These are phyloP conservation scores for Neoarius graeffei DNA, from an alignment of 2,113 vertebrate genomes.

Conservation along the genomic window DNA sequence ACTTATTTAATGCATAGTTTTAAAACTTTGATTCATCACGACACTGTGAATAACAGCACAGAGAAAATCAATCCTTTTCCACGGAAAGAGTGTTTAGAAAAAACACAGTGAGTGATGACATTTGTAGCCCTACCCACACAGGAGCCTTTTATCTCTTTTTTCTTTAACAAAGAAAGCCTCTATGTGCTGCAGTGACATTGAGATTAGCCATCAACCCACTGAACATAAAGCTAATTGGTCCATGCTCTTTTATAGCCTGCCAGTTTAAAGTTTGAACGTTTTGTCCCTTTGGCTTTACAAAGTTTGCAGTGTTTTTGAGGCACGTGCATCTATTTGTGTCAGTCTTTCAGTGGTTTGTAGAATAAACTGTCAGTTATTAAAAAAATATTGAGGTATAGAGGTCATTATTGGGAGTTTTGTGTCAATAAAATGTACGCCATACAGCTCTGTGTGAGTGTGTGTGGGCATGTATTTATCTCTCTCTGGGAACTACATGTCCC, in stretches of 20 bases:
- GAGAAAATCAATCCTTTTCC: slow-evolving; percentile 24
- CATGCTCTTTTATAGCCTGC: neutral
- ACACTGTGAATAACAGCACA: slow-evolving; percentile 61
- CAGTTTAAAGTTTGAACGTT: slow-evolving; percentile 42
- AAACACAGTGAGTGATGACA: slow-evolving; percentile 53
- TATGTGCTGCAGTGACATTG: slow-evolving; percentile 36
- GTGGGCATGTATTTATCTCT: neutral
- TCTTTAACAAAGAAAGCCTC: slow-evolving; percentile 55
- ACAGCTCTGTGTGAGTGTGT: slow-evolving; percentile 16
- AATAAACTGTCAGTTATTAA: slow-evolving; percentile 40
- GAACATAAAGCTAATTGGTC: slow-evolving; percentile 5
- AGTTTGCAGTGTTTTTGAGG: slow-evolving; percentile 1
- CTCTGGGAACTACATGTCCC: neutral
- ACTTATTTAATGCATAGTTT: slow-evolving; percentile 32
- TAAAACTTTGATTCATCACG: slow-evolving; percentile 63
- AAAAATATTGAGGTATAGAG: slow-evolving; percentile 31
- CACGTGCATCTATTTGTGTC: neutral
- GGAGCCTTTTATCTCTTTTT: slow-evolving; percentile 48
- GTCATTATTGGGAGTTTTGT: slow-evolving; percentile 17
- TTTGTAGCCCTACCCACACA: slow-evolving; percentile 51
- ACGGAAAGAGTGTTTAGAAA: slow-evolving; percentile 54
- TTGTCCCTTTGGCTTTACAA: slow-evolving; percentile 13
- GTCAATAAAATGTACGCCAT: slow-evolving; percentile 36
- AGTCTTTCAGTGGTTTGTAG: neutral
- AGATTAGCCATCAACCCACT: slow-evolving; percentile 5